phyloP scores from a whole-genome alignment of 2,797 vertebrate genomes.

The Podarcis lilfordi region DNA sequence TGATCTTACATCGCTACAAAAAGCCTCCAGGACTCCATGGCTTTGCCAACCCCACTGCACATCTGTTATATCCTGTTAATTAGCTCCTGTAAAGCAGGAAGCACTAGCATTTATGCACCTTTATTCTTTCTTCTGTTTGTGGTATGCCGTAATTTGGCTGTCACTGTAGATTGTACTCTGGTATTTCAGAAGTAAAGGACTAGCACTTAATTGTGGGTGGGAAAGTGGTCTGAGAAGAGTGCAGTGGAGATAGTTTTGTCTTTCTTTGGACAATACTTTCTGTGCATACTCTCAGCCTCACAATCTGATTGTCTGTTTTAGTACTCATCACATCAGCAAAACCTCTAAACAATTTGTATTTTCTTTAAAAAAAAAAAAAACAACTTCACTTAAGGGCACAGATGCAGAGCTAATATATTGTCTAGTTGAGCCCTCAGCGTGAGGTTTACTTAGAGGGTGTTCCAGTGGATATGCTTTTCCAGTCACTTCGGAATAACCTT shows the following conservation, averaged over 20 bases:
- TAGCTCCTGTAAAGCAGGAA: not conserved
- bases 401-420: no score
- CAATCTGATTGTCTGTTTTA: not conserved
- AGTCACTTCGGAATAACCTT: not conserved
- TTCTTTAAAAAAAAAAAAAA: not conserved
- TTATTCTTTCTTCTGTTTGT: not conserved
- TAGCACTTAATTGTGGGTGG: not conserved
- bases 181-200: not conserved
- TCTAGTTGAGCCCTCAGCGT: no score
- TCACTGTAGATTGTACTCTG: not conserved
- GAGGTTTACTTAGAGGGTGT: no score
- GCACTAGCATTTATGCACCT: not conserved
- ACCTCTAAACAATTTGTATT: not conserved
- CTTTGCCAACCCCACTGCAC: not conserved
- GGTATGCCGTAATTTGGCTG: not conserved
- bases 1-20: no score
- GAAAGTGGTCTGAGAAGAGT: not conserved
- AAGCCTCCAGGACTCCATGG: not conserved
- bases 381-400: no score
- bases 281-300: not conserved
- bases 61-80: slow-evolving; percentile 18
- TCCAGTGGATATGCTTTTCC: no score
- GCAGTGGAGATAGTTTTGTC: not conserved
- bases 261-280: not conserved
- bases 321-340: not conserved